These are phyloP conservation scores for Tringa solitaria DNA, from an alignment of 2,113 vertebrate species.

Conservation along the genomic window DNA sequence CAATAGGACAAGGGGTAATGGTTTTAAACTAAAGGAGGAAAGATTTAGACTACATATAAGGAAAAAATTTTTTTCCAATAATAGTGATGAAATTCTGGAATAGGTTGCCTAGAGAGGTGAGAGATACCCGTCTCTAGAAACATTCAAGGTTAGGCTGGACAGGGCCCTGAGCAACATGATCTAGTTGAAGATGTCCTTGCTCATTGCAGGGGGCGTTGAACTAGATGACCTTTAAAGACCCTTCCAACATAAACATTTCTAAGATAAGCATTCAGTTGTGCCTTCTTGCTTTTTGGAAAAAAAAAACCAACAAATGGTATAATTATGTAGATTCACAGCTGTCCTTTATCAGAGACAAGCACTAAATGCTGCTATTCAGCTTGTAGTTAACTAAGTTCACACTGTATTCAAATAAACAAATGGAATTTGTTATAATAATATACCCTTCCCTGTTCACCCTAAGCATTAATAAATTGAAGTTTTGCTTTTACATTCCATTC, in stretches of 20 bases:
- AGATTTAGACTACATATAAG: neutral
- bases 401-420: neutral
- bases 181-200: neutral
- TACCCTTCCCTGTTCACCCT: neutral
- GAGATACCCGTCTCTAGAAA: neutral
- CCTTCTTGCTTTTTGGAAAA: neutral
- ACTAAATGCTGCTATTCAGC: neutral
- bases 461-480: neutral
- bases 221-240: neutral
- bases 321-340: neutral
- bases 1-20: neutral
- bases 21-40: neutral
- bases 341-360: neutral
- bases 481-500: neutral
- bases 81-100: neutral
- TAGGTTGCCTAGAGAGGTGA: neutral
- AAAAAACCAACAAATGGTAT: neutral
- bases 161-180: neutral
- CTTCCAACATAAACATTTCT: neutral
- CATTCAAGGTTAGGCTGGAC: neutral
- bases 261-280: neutral
- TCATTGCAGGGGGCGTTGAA: neutral
- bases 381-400: neutral
- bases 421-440: neutral
- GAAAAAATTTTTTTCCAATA: neutral